phyloP scores from a whole-genome alignment of 1,140 invertebrate genomes.

The Hyles vespertilio region DNA sequence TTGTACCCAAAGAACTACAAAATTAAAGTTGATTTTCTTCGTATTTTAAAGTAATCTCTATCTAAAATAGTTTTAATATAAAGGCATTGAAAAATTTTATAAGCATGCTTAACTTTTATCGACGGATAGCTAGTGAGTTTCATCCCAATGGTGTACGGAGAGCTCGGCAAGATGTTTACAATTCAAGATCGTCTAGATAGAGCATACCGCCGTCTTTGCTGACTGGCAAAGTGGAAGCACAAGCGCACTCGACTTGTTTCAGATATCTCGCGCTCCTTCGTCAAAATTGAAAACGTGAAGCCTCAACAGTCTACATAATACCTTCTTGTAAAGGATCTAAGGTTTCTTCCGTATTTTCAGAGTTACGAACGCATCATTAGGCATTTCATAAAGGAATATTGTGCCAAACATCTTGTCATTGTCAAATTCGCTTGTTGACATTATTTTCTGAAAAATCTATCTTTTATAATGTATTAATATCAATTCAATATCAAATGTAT shows the following conservation, averaged over 20 bases:
- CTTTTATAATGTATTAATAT: conserved; percentile 7
- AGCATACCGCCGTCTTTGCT: conserved; percentile 11
- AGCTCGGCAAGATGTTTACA: conserved; percentile 13
- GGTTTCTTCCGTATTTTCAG: too few relatives aligned
- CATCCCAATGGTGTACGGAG: background rate
- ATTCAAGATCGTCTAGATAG: conserved; percentile 18
- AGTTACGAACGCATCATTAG: too few relatives aligned
- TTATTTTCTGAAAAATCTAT: conserved; percentile 2
- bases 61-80: too few relatives aligned
- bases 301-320: too few relatives aligned
- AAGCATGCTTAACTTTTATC: too few relatives aligned
- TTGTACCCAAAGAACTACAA: too few relatives aligned
- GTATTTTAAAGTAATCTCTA: too few relatives aligned
- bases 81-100: background rate
- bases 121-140: too few relatives aligned
- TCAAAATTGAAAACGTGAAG: too few relatives aligned
- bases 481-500: conserved; percentile 15
- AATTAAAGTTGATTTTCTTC: too few relatives aligned
- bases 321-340: too few relatives aligned
- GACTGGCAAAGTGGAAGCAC: conserved; percentile 7
- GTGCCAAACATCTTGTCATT: conserved; percentile 7
- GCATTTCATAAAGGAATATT: conserved; percentile 11
- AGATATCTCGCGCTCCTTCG: too few relatives aligned
- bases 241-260: conserved; percentile 5
- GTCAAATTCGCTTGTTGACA: background rate